Evolutionary conservation across 1,140 invertebrate genomes (phyloP), one percentile per base, ranked within the genome.

Genomic region (Neotoxoptera formosana): DNA sequence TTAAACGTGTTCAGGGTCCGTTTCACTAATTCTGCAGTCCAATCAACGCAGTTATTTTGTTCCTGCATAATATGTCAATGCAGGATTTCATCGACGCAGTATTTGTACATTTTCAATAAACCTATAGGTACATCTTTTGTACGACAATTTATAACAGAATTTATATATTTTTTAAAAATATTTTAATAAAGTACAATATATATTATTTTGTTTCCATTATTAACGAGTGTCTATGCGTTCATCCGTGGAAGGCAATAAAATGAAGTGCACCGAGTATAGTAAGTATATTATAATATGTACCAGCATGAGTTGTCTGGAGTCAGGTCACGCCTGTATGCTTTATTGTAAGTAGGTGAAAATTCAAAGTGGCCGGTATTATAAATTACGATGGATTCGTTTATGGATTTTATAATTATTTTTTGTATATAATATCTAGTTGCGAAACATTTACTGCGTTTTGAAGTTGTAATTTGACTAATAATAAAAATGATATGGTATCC

Each of bases 361-460:
- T 17, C 30, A n/a, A 76, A 25, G 56, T 56, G 17, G 14, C 4
- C 1, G n/a, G 30, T n/a, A 17, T 76, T 17, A 34, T 14, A n/a
- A 67, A 8, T 67, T 67, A 67, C n/a, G n/a, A 67, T 17, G n/a
- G 30, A 76, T 76, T 76, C 30, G 14, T 76, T 76, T 14, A 67
- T 67, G 30, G 60, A 67, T 67, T 67, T 67, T 67, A n/a, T n/a
- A 67, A 67, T 67, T 67, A n/a, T 67, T 67, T 60, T 67, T 67
- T n/a, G 11, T n/a, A 11, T 14, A 67, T n/a, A 30, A 67, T n/a
- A 30, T 41, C 41, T 41, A 41, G 60, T 67, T 67, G 60, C 30
- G 30, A 67, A 14, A 67, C 3, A 9, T 14, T 30, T 67, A 67
- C 30, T 67, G 14, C 6, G 0, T 76, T 20, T 76, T 17, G 7